Percentiles rank a stretch among this genome's conserved stretches.
Conservation (phyloP, 2,888 invertebrate species). For the Hydroisotoma schaefferi region DNA sequence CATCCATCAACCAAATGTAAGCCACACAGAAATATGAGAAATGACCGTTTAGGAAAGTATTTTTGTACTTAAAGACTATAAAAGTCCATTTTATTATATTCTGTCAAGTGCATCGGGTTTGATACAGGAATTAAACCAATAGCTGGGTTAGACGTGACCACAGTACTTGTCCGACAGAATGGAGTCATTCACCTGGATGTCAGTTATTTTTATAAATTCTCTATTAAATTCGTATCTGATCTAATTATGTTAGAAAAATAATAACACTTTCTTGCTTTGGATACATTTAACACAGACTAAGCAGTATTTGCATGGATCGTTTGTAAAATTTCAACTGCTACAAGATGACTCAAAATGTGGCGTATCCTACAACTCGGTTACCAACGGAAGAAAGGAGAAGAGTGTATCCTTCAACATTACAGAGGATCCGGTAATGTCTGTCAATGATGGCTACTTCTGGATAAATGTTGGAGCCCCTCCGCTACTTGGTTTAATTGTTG, state of each 20-base stretch:
- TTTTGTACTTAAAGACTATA: too few species aligned
- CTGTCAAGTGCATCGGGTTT: too few species aligned
- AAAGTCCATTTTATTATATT: too few species aligned
- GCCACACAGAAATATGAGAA: background rate
- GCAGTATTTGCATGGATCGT: conserved; percentile 2
- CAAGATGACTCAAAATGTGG: conserved; percentile 5
- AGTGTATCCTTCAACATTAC: background rate
- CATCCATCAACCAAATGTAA: conserved; percentile 58
- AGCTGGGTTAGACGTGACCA: background rate
- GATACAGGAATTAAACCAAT: background rate
- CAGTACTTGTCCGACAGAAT: background rate
- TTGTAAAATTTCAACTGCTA: background rate
- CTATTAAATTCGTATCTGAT: background rate
- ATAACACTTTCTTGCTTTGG: too few species aligned
- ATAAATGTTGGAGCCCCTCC: background rate
- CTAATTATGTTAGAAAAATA: too few species aligned
- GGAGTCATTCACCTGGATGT: background rate
- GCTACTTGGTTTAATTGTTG: background rate
- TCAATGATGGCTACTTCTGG: conserved; percentile 4
- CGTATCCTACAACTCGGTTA: too few species aligned
- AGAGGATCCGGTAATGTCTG: background rate
- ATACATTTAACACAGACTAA: too few species aligned
- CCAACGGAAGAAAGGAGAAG: too few species aligned
- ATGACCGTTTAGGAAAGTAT: background rate
- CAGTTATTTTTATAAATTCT: background rate